Conservation (phyloP, 2,113 vertebrate species). For the Pao palembangensis region DNA sequence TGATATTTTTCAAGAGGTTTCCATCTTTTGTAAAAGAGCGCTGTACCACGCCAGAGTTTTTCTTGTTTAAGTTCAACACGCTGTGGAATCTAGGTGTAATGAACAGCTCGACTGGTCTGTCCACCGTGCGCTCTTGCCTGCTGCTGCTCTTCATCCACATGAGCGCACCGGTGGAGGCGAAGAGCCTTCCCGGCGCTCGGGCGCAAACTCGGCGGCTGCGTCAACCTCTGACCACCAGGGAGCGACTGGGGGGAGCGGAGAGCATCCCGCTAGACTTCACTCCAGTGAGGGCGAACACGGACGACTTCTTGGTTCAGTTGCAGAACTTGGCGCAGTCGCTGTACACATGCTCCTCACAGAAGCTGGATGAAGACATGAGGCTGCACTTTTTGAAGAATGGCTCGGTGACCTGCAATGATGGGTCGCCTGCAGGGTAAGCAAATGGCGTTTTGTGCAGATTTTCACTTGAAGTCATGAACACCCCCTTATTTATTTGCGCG, state of each 20-base stretch:
- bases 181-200: conserved; percentile 77
- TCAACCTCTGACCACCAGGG: conserved; percentile 46
- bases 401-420: conserved; percentile 88
- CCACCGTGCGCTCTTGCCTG: conserved; percentile 61
- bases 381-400: conserved; percentile 80
- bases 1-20: conserved; percentile 4
- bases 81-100: conserved; percentile 31
- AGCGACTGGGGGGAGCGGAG: conserved; percentile 76
- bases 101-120: conserved; percentile 18
- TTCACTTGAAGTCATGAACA: not conserved
- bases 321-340: conserved; percentile 89
- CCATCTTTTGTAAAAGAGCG: conserved; percentile 20
- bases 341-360: conserved; percentile 87
- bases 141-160: conserved; percentile 77
- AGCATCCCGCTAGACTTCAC: conserved; percentile 92
- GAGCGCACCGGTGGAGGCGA: conserved; percentile 62
- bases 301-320: conserved; percentile 89
- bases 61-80: not conserved
- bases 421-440: conserved; percentile 86
- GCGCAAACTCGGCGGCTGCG: conserved; percentile 56
- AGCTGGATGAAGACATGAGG: conserved; percentile 84
- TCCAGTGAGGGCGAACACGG: conserved; percentile 89
- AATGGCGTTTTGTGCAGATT: not conserved
- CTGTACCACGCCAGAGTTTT: not conserved
- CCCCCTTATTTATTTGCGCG: no score